phyloP scores from a whole-genome alignment of 2,888 invertebrate genomes.

The Drosophila siamana region DNA sequence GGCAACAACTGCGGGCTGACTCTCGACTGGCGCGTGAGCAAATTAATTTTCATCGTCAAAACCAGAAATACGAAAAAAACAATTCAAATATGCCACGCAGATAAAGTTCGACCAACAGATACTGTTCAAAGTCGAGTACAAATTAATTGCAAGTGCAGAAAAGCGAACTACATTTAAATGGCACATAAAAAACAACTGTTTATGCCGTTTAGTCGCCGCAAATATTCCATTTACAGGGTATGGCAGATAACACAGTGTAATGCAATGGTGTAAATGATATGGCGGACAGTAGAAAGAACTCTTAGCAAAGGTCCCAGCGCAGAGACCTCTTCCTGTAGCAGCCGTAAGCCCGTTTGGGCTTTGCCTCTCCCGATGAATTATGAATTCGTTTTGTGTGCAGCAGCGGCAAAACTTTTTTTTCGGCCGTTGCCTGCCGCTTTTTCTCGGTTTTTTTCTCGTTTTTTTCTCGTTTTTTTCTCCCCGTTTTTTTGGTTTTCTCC shows the following conservation, averaged over 20 bases:
- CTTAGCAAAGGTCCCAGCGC: conserved; percentile 29
- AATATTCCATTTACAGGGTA: conserved; percentile 24
- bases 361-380: conserved; percentile 68
- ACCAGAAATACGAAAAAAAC: conserved; percentile 33
- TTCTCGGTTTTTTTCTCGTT: conserved; percentile 6
- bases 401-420: conserved; percentile 41
- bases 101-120: neutral
- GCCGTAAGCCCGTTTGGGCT: conserved; percentile 14
- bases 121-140: too few species aligned
- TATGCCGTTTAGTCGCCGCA: neutral
- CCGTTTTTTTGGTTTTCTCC: neutral
- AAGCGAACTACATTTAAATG: too few species aligned
- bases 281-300: conserved; percentile 28
- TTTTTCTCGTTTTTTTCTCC: too few species aligned
- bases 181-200: too few species aligned
- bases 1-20: conserved; percentile 31
- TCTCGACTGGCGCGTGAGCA: conserved; percentile 73
- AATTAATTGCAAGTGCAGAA: too few species aligned
- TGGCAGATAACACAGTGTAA: neutral
- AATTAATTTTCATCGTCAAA: conserved; percentile 72
- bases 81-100: neutral
- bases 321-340: conserved; percentile 16
- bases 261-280: conserved; percentile 66
- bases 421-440: conserved; percentile 8
- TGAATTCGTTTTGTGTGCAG: conserved; percentile 70